Base-by-base conservation (phyloP, 2,888 invertebrate species). In the Callimorpha dominula region DNA sequence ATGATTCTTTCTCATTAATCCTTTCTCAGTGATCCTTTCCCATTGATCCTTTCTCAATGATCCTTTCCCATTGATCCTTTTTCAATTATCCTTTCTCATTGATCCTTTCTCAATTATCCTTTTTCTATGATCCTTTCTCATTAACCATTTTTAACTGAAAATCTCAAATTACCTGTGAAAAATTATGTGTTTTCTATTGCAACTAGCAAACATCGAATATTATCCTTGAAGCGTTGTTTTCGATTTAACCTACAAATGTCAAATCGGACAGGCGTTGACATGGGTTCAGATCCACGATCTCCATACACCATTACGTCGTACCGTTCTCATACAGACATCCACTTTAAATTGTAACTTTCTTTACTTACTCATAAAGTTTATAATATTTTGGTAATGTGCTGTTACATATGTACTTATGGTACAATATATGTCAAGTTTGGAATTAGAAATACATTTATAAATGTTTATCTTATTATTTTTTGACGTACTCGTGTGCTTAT, bases 261-360 rank as follows among this genome's bases (percentile, higher is more conserved):
- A 75, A 15, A 31, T 57, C n/a, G 15, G 78, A 69, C 80, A 73
- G 74, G 71, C 69, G 76, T 68, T 76, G 75, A 78, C 73, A 72
- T 70, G 78, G 76, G 73, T 79, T 67, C 54, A 46, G 63, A 75
- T 68, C 54, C 67, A 31, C 54, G 31, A 49, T 67, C 9, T 43
- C 68, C 7, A 70, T 67, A 67, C 66, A 49, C 15, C 65, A 14
- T 63, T 63, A 17, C 67, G 20, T 49, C 66, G 31, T 46, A 66
- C 40, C 73, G 52, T 67, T 46, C 42, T 52, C 66, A 62, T 20
- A 43, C 17, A 17, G 20, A 20, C 60, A 65, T 65, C 31, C 50
- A 65, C 20, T 66, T 43, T 54, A 31, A 52, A 68, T 67, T 72
- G n/a, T 57, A 11, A 9, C 54, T 64, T 8, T 66, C 12, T 43